Evolutionary conservation across 2,113 vertebrate genomes (phyloP).

Genomic region (Struthidea cinerea): DNA sequence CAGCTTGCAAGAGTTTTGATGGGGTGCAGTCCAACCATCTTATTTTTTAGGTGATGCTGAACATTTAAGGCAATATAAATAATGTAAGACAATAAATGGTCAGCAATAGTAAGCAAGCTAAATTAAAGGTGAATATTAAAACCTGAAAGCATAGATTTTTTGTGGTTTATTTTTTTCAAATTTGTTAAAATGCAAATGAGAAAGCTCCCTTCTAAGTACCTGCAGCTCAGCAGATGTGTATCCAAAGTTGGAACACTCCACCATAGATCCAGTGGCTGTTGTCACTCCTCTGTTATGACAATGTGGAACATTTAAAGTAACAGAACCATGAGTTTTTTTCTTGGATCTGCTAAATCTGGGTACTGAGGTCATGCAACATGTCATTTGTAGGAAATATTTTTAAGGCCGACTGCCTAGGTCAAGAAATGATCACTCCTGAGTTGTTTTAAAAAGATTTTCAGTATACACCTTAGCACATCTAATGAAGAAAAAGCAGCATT

Average conservation of each 20-base stretch:
- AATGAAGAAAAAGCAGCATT: neutral
- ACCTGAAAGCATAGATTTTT: neutral
- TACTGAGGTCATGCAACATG: neutral
- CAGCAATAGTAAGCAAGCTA: neutral
- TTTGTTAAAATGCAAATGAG: neutral
- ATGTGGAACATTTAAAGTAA: neutral
- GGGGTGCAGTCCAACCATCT: neutral
- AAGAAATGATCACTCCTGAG: neutral
- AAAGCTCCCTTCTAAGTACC: neutral
- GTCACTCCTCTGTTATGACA: neutral
- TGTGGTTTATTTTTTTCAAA: neutral
- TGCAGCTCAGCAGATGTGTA: neutral
- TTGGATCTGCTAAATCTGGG: neutral
- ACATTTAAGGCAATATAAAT: neutral
- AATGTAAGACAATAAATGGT: neutral
- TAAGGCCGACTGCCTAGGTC: neutral
- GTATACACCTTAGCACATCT: neutral
- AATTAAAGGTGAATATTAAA: neutral
- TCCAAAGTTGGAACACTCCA: neutral
- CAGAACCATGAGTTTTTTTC: neutral
- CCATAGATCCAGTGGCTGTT: neutral
- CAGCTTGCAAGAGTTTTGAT: neutral
- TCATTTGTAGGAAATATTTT: neutral
- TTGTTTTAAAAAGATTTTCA: neutral
- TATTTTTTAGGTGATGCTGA: constrained; percentile 1